Conservation (phyloP, 2,113 vertebrate species). For the Nanorana parkeri region DNA sequence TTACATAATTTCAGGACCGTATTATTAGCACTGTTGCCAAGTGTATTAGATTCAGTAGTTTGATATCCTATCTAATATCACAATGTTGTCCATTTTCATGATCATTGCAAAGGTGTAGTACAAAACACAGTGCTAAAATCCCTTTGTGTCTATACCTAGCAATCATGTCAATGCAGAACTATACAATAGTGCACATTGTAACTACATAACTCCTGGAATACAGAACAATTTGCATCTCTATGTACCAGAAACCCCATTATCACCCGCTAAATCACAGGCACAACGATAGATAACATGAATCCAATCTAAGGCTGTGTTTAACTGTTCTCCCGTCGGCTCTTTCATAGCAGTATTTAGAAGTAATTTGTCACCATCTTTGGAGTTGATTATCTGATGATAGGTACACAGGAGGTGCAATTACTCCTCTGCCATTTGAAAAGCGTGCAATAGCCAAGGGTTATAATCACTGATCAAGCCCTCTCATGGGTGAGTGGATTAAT, state of each 20-base stretch:
- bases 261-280: constrained; percentile 27
- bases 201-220: background rate
- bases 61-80: background rate
- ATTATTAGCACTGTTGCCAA: too few relatives aligned
- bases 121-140: background rate
- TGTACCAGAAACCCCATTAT: constrained; percentile 22
- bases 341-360: constrained; percentile 52
- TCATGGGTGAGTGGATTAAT: constrained; percentile 53
- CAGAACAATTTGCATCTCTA: constrained; percentile 38
- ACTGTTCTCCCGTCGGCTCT: constrained; percentile 39
- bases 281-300: constrained; percentile 43
- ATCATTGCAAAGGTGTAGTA: background rate
- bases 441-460: constrained; percentile 53
- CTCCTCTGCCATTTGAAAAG: constrained; percentile 47
- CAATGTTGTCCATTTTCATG: background rate
- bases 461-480: constrained; percentile 55
- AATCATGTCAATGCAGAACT: background rate
- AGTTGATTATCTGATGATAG: constrained; percentile 54
- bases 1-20: too few relatives aligned
- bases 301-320: constrained; percentile 37
- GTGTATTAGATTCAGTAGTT: too few relatives aligned
- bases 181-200: background rate
- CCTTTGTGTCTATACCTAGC: background rate
- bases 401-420: constrained; percentile 51
- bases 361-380: constrained; percentile 50